Conservation (phyloP, 1,140 invertebrate species). For the Nasonia longicornis region DNA sequence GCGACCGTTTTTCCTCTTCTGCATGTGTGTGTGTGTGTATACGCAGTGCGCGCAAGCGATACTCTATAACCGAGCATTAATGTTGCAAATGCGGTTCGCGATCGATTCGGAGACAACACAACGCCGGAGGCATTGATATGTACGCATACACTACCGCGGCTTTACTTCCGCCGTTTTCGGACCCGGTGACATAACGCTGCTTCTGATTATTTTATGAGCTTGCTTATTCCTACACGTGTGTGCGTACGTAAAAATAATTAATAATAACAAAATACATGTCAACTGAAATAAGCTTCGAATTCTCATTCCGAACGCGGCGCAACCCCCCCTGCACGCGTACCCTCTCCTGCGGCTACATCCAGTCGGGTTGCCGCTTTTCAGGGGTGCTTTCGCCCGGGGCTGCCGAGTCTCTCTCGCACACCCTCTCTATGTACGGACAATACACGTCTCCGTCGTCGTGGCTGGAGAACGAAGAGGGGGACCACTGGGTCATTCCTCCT, state of each 20-base stretch:
- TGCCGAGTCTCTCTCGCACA: not conserved
- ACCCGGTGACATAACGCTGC: not conserved
- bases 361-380: slow-evolving; percentile 48
- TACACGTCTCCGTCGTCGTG: not conserved
- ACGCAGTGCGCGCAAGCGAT: not conserved
- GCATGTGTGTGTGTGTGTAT: no score
- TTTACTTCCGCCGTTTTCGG: slow-evolving; percentile 10
- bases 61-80: slow-evolving; percentile 12
- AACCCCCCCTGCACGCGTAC: slow-evolving; percentile 8
- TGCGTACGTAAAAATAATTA: not conserved
- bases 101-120: slow-evolving; percentile 23
- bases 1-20: not conserved
- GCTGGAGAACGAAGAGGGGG: slow-evolving; percentile 46
- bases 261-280: not conserved
- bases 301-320: not conserved
- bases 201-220: not conserved
- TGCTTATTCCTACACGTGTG: not conserved
- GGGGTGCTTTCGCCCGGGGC: slow-evolving; percentile 30
- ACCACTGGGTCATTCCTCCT: slow-evolving; percentile 62
- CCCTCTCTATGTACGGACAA: no score
- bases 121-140: not conserved
- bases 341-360: not conserved
- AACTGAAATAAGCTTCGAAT: not conserved
- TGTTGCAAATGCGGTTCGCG: slow-evolving; percentile 27
- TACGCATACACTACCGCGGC: not conserved